Evolutionary conservation across 2,888 invertebrate genomes (phyloP), one percentile per base, ranked within the genome.

Genomic region (Cloeon dipterum): DNA sequence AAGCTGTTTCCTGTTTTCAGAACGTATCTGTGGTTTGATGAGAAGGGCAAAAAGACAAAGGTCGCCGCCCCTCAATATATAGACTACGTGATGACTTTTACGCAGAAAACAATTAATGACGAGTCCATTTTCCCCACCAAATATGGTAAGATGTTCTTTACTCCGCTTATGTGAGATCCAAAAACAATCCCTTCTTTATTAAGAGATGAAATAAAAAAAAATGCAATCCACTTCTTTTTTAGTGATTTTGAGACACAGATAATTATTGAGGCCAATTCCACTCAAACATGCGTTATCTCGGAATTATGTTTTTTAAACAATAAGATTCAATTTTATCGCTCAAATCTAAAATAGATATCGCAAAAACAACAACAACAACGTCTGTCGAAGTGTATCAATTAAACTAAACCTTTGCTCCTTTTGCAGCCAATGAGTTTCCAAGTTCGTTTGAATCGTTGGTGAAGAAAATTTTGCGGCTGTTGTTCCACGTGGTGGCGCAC

Each of bases 31-130:
- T 96, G 94, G 94, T 81, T 86, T 65, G 94, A 96, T 64, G 94
- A 94, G 61, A 91, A 91, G 64, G 93, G 94, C 50, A 94, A 94
- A 68, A 94, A 94, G 66, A 79, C 79, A 47, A 82, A 89, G 61
- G 82, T 93, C 52, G 83, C 93, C 46, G 93, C 94, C 50, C 91
- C 93, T 50, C 93, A 94, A 63, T 96, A 94, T 63, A 83, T 94
- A 61, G 94, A 96, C 66, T 91, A 89, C 65, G 93, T 93, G 56
- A 94, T 94, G 88, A 89, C 93, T 45, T 89, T 81, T 66, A 88
- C 86, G 50, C 91, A 94, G 63, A 88, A 88, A 66, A 89, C 86
- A 48, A 79, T 94, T 63, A 83, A 82, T 61, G 93, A 94, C 62
- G 94, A 94, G 68, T 72, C 74, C 54, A 74, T 91, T 57, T 96